Percentiles rank a stretch among this genome's conserved stretches.
Evolutionary conservation across 2,888 invertebrate genomes (phyloP).

Genomic region (Amphimallon solstitiale): DNA sequence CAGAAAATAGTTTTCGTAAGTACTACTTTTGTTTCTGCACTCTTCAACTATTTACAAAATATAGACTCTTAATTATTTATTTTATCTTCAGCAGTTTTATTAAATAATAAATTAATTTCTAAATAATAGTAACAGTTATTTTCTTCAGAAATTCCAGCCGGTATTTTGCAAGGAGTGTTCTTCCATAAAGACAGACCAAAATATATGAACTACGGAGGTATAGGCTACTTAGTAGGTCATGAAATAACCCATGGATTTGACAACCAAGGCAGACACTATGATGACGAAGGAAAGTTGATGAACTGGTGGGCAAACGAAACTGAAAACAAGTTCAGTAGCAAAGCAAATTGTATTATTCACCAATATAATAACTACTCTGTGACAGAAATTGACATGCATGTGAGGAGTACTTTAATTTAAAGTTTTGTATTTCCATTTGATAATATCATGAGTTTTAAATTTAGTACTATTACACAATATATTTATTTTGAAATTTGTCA

Average conservation of each 20-base stretch:
- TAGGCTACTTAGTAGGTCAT: slow-evolving; percentile 91
- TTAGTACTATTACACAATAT: too few species aligned
- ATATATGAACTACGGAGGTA: slow-evolving; percentile 92
- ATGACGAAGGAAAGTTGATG: slow-evolving; percentile 88
- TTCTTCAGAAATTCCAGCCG: slow-evolving; percentile 87
- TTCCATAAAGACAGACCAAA: slow-evolving; percentile 88
- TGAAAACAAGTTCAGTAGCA: slow-evolving; percentile 82
- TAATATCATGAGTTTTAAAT: too few species aligned
- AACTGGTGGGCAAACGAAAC: slow-evolving; percentile 94
- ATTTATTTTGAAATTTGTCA: too few species aligned
- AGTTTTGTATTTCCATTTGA: too few species aligned
- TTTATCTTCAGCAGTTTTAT: too few species aligned
- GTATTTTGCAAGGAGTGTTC: slow-evolving; percentile 91
- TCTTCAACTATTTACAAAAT: too few species aligned
- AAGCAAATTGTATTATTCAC: slow-evolving; percentile 89
- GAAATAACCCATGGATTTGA: slow-evolving; percentile 94
- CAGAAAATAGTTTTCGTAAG: slow-evolving; percentile 90
- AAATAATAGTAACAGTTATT: slow-evolving; percentile 5
- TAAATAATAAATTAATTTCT: too few species aligned
- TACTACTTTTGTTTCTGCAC: slow-evolving; percentile 48
- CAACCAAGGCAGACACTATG: slow-evolving; percentile 91
- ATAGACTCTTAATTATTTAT: too few species aligned
- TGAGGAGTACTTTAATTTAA: too few species aligned
- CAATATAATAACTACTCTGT: slow-evolving; percentile 94
- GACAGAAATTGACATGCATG: slow-evolving; percentile 77